Percentiles rank a stretch among this genome's conserved stretches.
These are phyloP conservation scores for Meriones psammophilus DNA, from an alignment of 2,797 vertebrate genomes.

Conservation along the genomic window DNA sequence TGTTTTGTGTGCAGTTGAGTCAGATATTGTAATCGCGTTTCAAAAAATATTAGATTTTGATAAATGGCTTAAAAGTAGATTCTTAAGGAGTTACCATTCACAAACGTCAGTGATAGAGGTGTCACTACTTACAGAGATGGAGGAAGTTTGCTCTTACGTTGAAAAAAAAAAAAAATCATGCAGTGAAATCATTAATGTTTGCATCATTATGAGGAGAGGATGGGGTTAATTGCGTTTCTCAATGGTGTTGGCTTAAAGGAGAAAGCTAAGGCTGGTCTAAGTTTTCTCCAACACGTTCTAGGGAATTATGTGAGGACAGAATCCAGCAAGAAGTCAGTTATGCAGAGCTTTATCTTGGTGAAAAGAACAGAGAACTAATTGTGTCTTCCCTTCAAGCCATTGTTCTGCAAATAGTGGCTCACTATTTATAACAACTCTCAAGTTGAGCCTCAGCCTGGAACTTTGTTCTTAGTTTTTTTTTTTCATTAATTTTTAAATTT, in stretches of 20 bases:
- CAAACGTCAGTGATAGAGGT: conserved; percentile 17
- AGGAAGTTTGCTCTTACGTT: conserved; percentile 47
- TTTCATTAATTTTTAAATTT: background rate
- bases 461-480: background rate
- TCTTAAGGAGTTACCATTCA: conserved; percentile 60
- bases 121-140: conserved; percentile 38
- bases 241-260: conserved; percentile 36
- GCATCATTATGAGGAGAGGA: conserved; percentile 45
- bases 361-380: conserved; percentile 33
- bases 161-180: conserved; percentile 43
- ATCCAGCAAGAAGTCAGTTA: background rate
- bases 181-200: conserved; percentile 57
- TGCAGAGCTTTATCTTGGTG: conserved; percentile 15
- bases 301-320: background rate
- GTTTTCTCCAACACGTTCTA: background rate
- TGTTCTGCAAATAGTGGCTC: background rate
- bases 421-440: conserved; percentile 18
- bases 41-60: conserved; percentile 51
- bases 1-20: background rate
- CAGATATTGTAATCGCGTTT: conserved; percentile 36
- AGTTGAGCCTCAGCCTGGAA: background rate
- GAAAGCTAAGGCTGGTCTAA: conserved; percentile 7
- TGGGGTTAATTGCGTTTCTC: conserved; percentile 67
- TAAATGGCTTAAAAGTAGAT: conserved; percentile 63
- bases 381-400: background rate